Evolutionary conservation across 2,888 invertebrate genomes (phyloP).

Genomic region (Epistrophe eligans): DNA sequence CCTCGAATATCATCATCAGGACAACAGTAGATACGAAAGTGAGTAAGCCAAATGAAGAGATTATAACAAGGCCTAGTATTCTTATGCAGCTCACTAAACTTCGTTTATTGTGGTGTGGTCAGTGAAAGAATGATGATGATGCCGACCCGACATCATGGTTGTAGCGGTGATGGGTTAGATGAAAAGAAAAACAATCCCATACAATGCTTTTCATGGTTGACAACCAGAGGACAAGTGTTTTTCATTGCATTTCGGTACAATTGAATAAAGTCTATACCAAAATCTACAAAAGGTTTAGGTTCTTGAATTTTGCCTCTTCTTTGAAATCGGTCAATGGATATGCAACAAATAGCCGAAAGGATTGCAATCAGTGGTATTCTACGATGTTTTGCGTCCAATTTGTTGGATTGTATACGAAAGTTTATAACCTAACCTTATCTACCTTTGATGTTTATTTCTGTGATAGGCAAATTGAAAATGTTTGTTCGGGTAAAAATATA

Average conservation of each 20-base stretch:
- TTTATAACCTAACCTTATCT: too few species aligned
- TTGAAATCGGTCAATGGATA: constrained; percentile 40
- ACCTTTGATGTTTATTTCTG: background rate
- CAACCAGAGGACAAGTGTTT: constrained; percentile 33
- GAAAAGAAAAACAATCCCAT: constrained; percentile 9
- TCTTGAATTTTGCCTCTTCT: background rate
- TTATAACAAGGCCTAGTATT: background rate
- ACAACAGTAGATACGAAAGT: constrained; percentile 43
- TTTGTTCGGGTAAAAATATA: too few species aligned
- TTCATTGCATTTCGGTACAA: constrained; percentile 61
- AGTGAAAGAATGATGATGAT: background rate
- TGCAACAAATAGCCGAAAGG: constrained; percentile 49
- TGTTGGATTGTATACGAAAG: background rate
- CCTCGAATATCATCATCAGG: background rate
- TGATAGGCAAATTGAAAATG: background rate
- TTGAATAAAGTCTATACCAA: constrained; percentile 59
- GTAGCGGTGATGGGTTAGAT: background rate
- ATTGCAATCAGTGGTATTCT: constrained; percentile 32
- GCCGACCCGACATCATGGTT: background rate
- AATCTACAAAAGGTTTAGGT: constrained; percentile 8
- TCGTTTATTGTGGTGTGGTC: background rate
- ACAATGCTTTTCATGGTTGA: constrained; percentile 8
- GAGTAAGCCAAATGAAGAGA: constrained; percentile 33
- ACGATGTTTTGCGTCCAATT: background rate
- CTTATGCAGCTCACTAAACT: constrained; percentile 9